These are phyloP conservation scores for Aelia acuminata DNA, from an alignment of 2,888 invertebrate species.

Conservation along the genomic window DNA sequence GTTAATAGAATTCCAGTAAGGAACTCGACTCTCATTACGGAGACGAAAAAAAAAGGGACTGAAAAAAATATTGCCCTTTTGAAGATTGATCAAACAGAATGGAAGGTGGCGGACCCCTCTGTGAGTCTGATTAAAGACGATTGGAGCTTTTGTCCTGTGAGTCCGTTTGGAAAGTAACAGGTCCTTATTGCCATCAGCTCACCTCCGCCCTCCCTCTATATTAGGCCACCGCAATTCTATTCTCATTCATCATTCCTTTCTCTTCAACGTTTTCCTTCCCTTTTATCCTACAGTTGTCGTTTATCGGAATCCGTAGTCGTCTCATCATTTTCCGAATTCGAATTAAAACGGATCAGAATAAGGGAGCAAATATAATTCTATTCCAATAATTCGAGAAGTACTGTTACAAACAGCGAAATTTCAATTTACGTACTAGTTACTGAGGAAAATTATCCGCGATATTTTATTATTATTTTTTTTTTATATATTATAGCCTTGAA, in stretches of 20 bases:
- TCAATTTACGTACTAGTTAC: no score
- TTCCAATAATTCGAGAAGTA: no score
- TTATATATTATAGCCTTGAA: no score
- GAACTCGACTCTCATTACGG: background rate
- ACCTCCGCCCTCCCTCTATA: background rate
- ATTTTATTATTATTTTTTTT: no score
- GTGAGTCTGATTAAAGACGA: slow-evolving; percentile 39
- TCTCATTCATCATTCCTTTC: slow-evolving; percentile 29
- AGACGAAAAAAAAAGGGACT: background rate
- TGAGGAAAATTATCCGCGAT: no score
- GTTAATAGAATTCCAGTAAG: background rate
- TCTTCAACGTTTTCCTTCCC: background rate
- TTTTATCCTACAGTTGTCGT: background rate
- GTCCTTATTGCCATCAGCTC: slow-evolving; percentile 40
- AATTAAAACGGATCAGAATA: background rate
- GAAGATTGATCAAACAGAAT: slow-evolving; percentile 16
- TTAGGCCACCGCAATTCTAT: slow-evolving; percentile 1
- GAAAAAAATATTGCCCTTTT: background rate
- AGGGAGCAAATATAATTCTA: background rate
- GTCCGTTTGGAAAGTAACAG: slow-evolving; percentile 6
- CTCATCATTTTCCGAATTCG: background rate
- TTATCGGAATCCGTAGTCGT: background rate
- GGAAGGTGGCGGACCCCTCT: background rate
- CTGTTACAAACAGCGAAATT: no score
- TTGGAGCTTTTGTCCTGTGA: slow-evolving; percentile 30